Evolutionary conservation across 2,888 invertebrate genomes (phyloP).

Genomic region (Drosophila mulleri): DNA sequence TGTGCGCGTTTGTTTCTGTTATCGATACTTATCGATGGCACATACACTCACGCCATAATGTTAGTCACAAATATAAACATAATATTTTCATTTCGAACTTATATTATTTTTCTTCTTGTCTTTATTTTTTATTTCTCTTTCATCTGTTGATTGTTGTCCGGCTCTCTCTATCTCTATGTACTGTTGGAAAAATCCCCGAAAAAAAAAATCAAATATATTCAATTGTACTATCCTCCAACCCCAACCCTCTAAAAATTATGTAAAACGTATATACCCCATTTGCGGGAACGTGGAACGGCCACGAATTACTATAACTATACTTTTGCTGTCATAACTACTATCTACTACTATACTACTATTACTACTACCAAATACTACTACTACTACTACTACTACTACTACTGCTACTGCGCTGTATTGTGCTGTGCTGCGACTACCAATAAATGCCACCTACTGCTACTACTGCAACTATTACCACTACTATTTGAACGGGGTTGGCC

Average conservation of each 20-base stretch:
- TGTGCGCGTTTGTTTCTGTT: conserved; percentile 10
- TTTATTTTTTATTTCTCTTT: conserved; percentile 11
- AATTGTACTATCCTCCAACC: conserved; percentile 21
- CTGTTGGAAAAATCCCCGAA: conserved; percentile 17
- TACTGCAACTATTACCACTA: conserved; percentile 1
- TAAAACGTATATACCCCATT: conserved; percentile 29
- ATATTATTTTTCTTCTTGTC: conserved; percentile 2
- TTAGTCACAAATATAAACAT: neutral
- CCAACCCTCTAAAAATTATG: conserved; percentile 8
- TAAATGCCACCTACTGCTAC: conserved; percentile 1
- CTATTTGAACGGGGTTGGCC: conserved; percentile 8
- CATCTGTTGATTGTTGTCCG: conserved; percentile 36
- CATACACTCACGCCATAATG: neutral
- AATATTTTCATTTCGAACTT: conserved; percentile 10
- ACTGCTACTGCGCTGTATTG: conserved; percentile 2
- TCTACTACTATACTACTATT: conserved; percentile 12
- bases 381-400: neutral
- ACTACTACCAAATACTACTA: neutral
- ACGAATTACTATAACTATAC: conserved; percentile 29
- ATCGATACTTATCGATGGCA: conserved; percentile 30
- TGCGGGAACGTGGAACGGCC: conserved; percentile 42
- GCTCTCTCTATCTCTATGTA: conserved; percentile 29
- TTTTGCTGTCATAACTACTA: conserved; percentile 2
- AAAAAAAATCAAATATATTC: conserved; percentile 20
- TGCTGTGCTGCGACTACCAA: conserved; percentile 5